phyloP scores from a whole-genome alignment of 2,888 invertebrate genomes.

The Troides helena region DNA sequence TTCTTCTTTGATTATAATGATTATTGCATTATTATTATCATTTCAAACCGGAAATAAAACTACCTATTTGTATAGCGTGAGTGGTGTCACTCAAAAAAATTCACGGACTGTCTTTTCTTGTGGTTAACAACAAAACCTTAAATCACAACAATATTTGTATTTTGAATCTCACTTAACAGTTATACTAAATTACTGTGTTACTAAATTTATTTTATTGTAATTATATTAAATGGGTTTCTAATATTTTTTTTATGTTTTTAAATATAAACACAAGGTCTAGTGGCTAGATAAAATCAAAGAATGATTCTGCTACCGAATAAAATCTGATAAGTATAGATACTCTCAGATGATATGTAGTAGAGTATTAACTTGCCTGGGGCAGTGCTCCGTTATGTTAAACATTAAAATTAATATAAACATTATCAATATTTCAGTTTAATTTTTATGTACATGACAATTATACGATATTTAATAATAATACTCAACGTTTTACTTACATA shows the following conservation, averaged over 20 bases:
- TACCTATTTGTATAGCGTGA: no score
- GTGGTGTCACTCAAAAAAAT: no score
- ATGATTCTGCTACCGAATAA: slow-evolving; percentile 46
- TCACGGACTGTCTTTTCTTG: no score
- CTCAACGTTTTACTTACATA: background rate
- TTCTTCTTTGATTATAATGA: no score
- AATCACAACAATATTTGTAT: no score
- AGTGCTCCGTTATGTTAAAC: no score
- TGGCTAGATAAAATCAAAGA: slow-evolving; percentile 75
- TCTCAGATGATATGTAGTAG: no score
- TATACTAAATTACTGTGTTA: background rate
- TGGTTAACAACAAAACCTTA: no score
- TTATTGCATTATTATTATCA: no score
- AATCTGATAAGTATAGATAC: background rate
- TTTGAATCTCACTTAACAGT: background rate
- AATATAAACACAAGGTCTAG: background rate
- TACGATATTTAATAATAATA: background rate
- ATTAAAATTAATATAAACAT: no score
- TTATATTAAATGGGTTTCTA: background rate
- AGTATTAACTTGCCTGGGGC: no score
- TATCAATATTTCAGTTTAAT: background rate
- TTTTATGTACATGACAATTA: background rate
- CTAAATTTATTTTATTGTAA: background rate
- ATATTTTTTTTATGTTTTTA: background rate
- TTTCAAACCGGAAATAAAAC: no score